Evolutionary conservation across 2,797 vertebrate genomes (phyloP).

Genomic region (Ficedula albicollis): DNA sequence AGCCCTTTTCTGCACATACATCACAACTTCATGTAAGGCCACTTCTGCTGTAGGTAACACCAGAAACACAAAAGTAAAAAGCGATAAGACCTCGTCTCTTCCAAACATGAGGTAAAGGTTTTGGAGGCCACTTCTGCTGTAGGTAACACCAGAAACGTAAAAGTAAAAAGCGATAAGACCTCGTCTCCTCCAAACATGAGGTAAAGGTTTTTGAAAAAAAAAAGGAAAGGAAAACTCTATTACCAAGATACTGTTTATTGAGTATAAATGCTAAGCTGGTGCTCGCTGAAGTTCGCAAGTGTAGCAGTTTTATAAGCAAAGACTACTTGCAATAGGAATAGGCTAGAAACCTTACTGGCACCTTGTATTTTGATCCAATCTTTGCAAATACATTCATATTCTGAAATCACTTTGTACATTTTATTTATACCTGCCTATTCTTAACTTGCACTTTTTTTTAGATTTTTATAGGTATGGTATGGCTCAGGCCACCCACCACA

Average conservation of each 20-base stretch:
- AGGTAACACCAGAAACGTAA: background rate
- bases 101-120: background rate
- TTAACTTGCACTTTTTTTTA: background rate
- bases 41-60: background rate
- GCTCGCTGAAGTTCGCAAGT: background rate
- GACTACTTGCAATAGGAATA: background rate
- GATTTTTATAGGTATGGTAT: background rate
- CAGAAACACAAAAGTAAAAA: background rate
- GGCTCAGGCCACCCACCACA: background rate
- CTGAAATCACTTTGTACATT: fast-evolving
- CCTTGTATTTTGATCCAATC: background rate
- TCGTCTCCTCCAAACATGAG: background rate
- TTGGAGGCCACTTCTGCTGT: background rate
- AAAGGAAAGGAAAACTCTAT: background rate
- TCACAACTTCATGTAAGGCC: background rate
- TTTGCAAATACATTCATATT: background rate
- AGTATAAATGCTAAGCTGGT: background rate
- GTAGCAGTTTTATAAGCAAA: background rate
- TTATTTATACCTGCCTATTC: background rate
- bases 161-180: background rate
- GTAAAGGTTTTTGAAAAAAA: background rate
- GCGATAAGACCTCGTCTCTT: fast-evolving
- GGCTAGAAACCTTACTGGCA: background rate
- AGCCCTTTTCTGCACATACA: background rate
- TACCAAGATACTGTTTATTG: background rate